A percentile compares a stretch with the other conserved stretches of the same genome.
phyloP scores from a whole-genome alignment of 2,888 invertebrate species.

The Brassicogethes aeneus region DNA sequence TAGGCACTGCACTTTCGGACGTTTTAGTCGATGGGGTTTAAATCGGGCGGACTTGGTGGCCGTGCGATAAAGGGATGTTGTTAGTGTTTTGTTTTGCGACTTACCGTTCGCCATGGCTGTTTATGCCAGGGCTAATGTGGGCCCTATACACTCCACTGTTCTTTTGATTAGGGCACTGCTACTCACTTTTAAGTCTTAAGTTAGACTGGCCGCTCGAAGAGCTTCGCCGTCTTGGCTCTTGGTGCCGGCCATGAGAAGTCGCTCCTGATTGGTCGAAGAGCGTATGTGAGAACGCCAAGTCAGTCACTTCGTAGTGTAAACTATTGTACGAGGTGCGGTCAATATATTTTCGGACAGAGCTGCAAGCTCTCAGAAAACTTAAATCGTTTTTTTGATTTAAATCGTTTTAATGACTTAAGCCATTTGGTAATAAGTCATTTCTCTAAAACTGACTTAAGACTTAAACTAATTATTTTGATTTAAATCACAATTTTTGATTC shows the following conservation, averaged over 20 bases:
- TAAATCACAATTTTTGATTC: no score
- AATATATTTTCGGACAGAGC: no score
- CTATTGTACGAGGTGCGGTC: neutral
- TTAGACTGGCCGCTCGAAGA: slow-evolving; percentile 28
- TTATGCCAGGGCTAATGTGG: slow-evolving; percentile 27
- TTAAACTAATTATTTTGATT: no score
- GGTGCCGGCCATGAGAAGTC: slow-evolving; percentile 24
- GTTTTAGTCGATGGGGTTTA: no score
- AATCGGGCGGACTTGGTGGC: no score
- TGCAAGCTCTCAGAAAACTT: no score
- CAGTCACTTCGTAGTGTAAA: slow-evolving; percentile 16
- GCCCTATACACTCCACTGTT: slow-evolving; percentile 31
- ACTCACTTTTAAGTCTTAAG: slow-evolving; percentile 31
- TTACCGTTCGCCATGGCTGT: slow-evolving; percentile 33
- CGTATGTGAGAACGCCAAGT: slow-evolving; percentile 23
- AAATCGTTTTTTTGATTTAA: no score
- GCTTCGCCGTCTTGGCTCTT: slow-evolving; percentile 25
- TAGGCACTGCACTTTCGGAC: neutral
- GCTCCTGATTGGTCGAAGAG: slow-evolving; percentile 22
- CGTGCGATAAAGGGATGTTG: slow-evolving; percentile 10
- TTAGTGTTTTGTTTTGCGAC: slow-evolving; percentile 14
- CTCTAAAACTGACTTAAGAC: no score
- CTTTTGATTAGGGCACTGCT: slow-evolving; percentile 27
- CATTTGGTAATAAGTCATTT: no score
- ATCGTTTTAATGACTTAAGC: no score